Percentiles rank a stretch among this genome's conserved stretches.
Evolutionary conservation across 2,888 invertebrate genomes (phyloP).

Genomic region (Drosophila dives): DNA sequence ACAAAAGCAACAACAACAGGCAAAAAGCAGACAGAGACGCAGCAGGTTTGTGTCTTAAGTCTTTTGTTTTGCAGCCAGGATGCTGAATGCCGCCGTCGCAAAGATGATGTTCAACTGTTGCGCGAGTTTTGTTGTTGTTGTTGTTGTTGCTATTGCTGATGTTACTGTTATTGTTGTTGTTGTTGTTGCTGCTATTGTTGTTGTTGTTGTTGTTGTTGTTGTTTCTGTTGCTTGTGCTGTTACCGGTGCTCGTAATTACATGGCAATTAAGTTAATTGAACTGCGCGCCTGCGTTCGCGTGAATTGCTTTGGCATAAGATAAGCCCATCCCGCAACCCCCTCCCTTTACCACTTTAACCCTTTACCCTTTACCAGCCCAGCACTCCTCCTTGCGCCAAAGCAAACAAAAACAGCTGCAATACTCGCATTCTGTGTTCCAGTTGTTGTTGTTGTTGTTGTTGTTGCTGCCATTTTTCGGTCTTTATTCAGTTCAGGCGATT

Average conservation of each 20-base stretch:
- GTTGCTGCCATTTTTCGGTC: neutral
- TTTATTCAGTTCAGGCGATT: neutral
- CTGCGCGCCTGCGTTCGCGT: slow-evolving; percentile 76
- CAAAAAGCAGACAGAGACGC: slow-evolving; percentile 17
- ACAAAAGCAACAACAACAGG: slow-evolving; percentile 12
- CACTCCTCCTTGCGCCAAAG: neutral
- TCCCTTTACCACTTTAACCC: slow-evolving; percentile 1
- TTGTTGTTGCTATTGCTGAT: neutral
- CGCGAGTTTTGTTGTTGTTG: slow-evolving; percentile 5
- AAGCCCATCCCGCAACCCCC: slow-evolving; percentile 12
- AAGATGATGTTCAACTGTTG: slow-evolving; percentile 53
- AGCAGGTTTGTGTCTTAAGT: slow-evolving; percentile 80
- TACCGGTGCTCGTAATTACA: slow-evolving; percentile 79
- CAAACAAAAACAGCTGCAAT: slow-evolving; percentile 40
- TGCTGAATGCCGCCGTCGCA: slow-evolving; percentile 54
- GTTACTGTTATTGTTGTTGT: neutral
- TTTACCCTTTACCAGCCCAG: neutral
- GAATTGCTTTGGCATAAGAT: slow-evolving; percentile 59
- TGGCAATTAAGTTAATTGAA: slow-evolving; percentile 85
- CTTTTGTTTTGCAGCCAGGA: slow-evolving; percentile 76
- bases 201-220: slow-evolving; percentile 9
- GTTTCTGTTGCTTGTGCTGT: slow-evolving; percentile 24
- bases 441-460: neutral
- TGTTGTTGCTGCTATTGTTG: neutral
- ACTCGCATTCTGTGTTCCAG: neutral